Base-by-base conservation (phyloP, 2,797 vertebrate genomes). In the Helarctos malayanus region DNA sequence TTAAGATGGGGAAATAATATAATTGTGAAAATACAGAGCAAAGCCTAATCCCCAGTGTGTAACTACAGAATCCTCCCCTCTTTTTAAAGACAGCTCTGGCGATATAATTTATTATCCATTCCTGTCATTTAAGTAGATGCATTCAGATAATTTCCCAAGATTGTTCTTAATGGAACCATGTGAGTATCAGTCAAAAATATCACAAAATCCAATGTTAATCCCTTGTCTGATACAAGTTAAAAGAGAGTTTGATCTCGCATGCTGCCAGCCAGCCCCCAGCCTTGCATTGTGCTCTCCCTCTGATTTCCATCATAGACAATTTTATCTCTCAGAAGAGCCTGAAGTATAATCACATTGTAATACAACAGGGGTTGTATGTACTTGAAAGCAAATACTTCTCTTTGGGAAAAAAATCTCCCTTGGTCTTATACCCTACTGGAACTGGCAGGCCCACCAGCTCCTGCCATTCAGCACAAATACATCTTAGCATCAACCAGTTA, bases 401-500 rank as follows among this genome's bases (percentile, higher is more conserved):
- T 91, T 91, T 68, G 91, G 90, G 82, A 94, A 73, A 84, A 97
- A 95, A 97, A 38, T 38, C 84, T 98, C 96, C 94, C 92, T 87
- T 49, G 97, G 89, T 96, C 65, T 98, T 86, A 94, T 84, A 89
- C 47, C 97, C 93, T 95, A 54, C 95, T 94, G 97, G 94, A 95
- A 98, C 89, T 68, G 98, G 96, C 95, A 98, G 97, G 97, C 98
- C 97, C 97, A 96, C 96, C 65, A 97, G 96, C 97, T 98, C 98
- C 96, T 96, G 96, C 84, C 94, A 98, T 88, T 98, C 98, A 98
- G 97, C 98, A 98, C 98, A 97, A 98, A 98, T 97, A 95, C 93
- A 97, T 98, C 98, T 98, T 75, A 95, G 97, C 96, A 98, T 98
- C 98, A 97, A 97, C 97, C 98, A 97, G 96, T 98, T 98, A 98